phyloP scores from a whole-genome alignment of 2,797 vertebrate genomes.

The Alca torda region DNA sequence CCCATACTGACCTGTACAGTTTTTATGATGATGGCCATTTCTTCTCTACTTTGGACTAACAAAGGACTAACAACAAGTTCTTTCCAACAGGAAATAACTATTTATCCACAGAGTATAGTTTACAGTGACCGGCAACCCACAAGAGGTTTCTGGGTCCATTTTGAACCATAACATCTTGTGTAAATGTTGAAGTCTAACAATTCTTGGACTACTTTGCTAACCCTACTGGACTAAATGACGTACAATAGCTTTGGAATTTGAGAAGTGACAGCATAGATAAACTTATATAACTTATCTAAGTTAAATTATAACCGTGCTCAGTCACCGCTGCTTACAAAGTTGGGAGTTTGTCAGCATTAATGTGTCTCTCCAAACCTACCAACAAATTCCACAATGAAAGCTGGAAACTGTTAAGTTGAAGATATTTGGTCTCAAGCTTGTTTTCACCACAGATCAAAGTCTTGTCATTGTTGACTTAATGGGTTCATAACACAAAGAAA shows the following conservation, averaged over 20 bases:
- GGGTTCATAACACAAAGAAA: background rate
- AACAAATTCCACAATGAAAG: background rate
- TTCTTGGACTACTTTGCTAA: background rate
- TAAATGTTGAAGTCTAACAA: background rate
- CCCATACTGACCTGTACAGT: rapidly evolving
- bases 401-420: background rate
- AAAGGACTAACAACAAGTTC: background rate
- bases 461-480: background rate
- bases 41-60: background rate
- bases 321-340: background rate
- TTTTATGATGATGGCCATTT: background rate
- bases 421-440: background rate
- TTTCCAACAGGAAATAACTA: background rate
- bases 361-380: background rate
- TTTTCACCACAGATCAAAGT: background rate
- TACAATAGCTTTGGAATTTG: background rate
- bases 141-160: background rate
- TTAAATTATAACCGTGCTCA: background rate
- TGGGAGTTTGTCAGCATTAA: background rate
- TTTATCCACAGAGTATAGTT: background rate
- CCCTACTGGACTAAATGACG: background rate
- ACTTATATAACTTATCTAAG: background rate
- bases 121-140: background rate
- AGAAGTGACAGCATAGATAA: background rate
- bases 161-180: background rate